Percentiles rank a stretch among this genome's conserved stretches.
These are phyloP conservation scores for Nanorana parkeri DNA, from an alignment of 2,113 vertebrate species.

Conservation along the genomic window DNA sequence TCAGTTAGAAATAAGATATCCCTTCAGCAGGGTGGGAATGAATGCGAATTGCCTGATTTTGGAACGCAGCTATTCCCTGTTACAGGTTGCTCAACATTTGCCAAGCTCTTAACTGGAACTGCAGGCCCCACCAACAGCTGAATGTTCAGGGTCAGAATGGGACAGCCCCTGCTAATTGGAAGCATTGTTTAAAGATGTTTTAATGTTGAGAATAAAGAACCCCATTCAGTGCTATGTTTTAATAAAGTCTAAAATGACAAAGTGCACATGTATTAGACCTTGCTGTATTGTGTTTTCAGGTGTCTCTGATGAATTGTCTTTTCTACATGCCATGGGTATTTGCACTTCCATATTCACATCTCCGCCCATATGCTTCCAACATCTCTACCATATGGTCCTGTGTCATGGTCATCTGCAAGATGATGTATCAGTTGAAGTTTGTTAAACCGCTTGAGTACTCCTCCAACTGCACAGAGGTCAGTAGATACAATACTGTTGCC, in stretches of 20 bases:
- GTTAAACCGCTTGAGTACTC: conserved; percentile 74
- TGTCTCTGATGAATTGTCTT: conserved; percentile 75
- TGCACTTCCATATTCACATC: conserved; percentile 70
- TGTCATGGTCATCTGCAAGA: conserved; percentile 77
- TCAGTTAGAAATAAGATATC: too few relatives aligned
- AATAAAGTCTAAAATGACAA: too few relatives aligned
- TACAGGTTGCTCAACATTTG: too few relatives aligned
- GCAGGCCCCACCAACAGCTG: too few relatives aligned
- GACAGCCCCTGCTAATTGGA: too few relatives aligned
- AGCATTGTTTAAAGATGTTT: too few relatives aligned
- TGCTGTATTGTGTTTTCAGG: conserved; percentile 60
- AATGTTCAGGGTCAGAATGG: too few relatives aligned
- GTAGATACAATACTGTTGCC: conserved; percentile 35
- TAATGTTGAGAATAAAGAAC: too few relatives aligned
- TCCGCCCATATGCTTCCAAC: conserved; percentile 68
- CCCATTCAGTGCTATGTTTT: too few relatives aligned
- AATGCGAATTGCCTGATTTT: not conserved
- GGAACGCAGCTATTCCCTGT: too few relatives aligned
- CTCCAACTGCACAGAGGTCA: conserved; percentile 77
- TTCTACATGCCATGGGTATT: conserved; percentile 77
- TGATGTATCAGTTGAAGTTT: conserved; percentile 81
- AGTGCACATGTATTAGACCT: too few relatives aligned
- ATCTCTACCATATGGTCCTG: conserved; percentile 77
- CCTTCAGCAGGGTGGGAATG: not conserved
- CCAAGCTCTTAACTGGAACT: too few relatives aligned